Evolutionary conservation across 92 coral and sea anemone species (phyloP), one percentile per base, ranked within the genome.

Genomic region (Heteractis magnifica): DNA sequence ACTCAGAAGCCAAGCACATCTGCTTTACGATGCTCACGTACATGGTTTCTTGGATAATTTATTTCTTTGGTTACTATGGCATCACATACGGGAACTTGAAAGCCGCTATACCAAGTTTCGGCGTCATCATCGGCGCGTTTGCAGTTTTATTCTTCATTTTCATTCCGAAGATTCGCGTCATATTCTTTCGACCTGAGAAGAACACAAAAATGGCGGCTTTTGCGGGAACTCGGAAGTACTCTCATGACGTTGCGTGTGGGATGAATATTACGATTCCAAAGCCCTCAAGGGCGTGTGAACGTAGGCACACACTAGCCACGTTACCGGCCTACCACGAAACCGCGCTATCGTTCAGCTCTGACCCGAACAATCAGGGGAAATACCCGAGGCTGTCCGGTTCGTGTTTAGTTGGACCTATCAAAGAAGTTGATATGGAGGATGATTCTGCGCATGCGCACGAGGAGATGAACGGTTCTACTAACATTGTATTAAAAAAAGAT

Each of bases 121-220:
- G 89, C 21, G 74, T 97, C 48, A 71, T 91, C 65, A 78, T 88
- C 10, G 94, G 98, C 48, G 98, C 97, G 9, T 90, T 92, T 34
- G 90, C 91, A 14, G 92, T 91, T 34, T 90, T 97, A 60, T 79
- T 92, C 18, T 90, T 93, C n/a, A 86, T 97, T 83, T 94, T 97
- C 59, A 75, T 88, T 1, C 98, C 99, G 15, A 94, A 97, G 75
- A 87, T 97, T 75, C 89, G 93, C 55, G 92, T 97, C 26, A 92
- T 97, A 48, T 85, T 97, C 23, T 94, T 94, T 83, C 88, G 89
- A n/a, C 98, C 99, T 6, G 98, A 94, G 80, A 90, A 90, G 53
- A 97, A 97, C 92, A 91, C 97, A 19, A 92, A 88, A 79, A 86
- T 77, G 23, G 99, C 98, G 5, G 95, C 94, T 4, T 74, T 94